Percentiles rank a stretch among this genome's conserved stretches.
phyloP scores from a whole-genome alignment of 2,797 vertebrate species.

The Tenualosa ilisha region DNA sequence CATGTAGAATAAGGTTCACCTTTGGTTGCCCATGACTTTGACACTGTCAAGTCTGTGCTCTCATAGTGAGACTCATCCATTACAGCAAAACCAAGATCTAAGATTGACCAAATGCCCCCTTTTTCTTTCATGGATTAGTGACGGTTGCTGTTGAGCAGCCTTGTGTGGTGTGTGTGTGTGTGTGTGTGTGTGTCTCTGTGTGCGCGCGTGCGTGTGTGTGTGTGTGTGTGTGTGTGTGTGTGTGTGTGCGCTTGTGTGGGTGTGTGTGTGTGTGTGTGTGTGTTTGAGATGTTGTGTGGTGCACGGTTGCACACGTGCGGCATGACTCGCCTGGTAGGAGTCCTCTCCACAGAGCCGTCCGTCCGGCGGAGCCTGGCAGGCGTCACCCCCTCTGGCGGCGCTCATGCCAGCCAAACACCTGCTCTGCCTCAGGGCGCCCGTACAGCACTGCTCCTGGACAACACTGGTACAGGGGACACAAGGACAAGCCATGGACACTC shows the following conservation, averaged over 20 bases:
- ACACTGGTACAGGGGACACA: slow-evolving; percentile 68
- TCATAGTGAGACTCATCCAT: neutral
- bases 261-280: neutral
- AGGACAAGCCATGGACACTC: slow-evolving; percentile 24
- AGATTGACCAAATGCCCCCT: neutral
- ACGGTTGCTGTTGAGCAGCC: neutral
- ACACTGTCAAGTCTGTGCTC: neutral
- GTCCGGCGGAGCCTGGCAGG: slow-evolving; percentile 69
- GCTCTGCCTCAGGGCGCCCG: slow-evolving; percentile 80
- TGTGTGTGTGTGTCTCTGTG: neutral
- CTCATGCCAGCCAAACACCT: slow-evolving; percentile 83
- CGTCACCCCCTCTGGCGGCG: slow-evolving; percentile 79
- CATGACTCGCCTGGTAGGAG: slow-evolving; percentile 77
- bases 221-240: neutral
- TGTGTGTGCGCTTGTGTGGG: neutral
- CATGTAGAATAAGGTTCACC: neutral
- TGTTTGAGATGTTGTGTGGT: neutral
- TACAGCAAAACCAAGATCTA: neutral
- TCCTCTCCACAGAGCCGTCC: slow-evolving; percentile 71
- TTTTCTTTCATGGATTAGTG: neutral
- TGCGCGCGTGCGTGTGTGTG: neutral
- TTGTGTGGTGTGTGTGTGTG: neutral
- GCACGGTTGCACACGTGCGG: neutral
- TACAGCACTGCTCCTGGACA: slow-evolving; percentile 86
- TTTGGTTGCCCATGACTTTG: neutral